Base-by-base conservation (phyloP, 2,113 vertebrate genomes). In the Seriola dumerili region DNA sequence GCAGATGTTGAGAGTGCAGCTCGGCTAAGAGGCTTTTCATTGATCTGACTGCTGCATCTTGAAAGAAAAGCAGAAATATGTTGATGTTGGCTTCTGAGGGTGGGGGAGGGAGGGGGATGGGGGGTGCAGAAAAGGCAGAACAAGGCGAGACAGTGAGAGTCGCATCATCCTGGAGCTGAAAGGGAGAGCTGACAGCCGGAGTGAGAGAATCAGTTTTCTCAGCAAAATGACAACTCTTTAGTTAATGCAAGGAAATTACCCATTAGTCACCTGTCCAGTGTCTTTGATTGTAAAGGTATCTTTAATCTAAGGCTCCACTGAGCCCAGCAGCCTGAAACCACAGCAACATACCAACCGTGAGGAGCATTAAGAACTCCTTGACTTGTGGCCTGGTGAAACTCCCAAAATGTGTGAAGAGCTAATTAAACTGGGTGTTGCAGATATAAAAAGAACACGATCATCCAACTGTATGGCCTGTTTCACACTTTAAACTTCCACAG, bases 1-100 rank as follows among this genome's bases (percentile, higher is more conserved):
- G 76, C 76, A 84, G 71, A 76, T 73, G 84, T 88, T 88, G 50
- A 75, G 67, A 79, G 83, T 68, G 61, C 75, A 72, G 72, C 72
- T 29, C 1, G 3, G 78, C 86, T 92, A 89, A 92, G 50, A 90
- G 87, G 81, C 70, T 90, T 71, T 83, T 80, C 73, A 92, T 92
- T 78, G 91, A 92, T 90, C 72, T 52, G 72, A 62, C 85, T 80
- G 78, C 66, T 3, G 48, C 80, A 54, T 86, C 81, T 85, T 90
- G 67, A 89, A 88, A 89, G 78, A 73, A 79, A 79, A 74, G 46
- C 64, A 78, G 36, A 83, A 78, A 85, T 75, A 76, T 80, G 84
- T 83, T 78, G 85, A 82, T 83, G 85, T 73, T 79, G 17, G 52
- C 52, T 61, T 76, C 52, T 81, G 54, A 77, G n/a, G 50, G 48